Evolutionary conservation across 2,797 vertebrate species (phyloP).

Genomic region (Trematomus bernacchii): DNA sequence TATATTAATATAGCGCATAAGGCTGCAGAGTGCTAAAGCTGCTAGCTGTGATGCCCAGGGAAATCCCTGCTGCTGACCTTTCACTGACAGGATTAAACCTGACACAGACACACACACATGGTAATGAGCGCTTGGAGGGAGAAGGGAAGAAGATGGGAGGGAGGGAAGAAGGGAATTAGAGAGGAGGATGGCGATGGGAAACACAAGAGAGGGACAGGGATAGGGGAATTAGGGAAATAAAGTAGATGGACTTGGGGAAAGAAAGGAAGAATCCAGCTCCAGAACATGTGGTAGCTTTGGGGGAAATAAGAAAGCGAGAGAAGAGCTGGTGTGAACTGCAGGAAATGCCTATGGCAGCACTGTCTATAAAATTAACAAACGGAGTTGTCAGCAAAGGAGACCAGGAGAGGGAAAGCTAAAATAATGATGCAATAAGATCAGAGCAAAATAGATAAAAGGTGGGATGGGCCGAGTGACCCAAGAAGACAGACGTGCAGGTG

Average conservation of each 20-base stretch:
- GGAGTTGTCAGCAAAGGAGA: conserved; percentile 3
- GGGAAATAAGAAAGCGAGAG: conserved; percentile 2
- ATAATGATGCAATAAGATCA: conserved; percentile 1
- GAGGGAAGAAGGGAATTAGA: conserved; percentile 21
- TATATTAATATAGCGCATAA: conserved; percentile 79
- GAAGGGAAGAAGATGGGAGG: conserved; percentile 34
- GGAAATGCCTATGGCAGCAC: conserved; percentile 5
- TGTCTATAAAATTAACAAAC: conserved; percentile 26
- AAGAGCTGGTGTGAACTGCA: conserved; percentile 8
- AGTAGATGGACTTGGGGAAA: conserved; percentile 28
- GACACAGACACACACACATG: conserved; percentile 73
- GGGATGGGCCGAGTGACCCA: conserved; percentile 6
- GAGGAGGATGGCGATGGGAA: conserved; percentile 29
- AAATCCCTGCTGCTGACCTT: conserved; percentile 84
- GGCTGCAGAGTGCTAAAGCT: conserved; percentile 78
- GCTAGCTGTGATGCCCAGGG: conserved; percentile 80
- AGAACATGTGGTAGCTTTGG: conserved; percentile 18
- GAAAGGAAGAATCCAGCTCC: conserved; percentile 3
- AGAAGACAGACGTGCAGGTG: conserved; percentile 13
- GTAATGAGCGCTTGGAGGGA: conserved; percentile 70
- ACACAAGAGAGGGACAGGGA: conserved; percentile 32
- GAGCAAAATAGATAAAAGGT: conserved; percentile 2
- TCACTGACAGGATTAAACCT: conserved; percentile 82
- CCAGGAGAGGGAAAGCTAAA: background rate
- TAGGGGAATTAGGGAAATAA: conserved; percentile 53